A percentile compares a stretch with the other conserved stretches of the same genome.
Conservation (phyloP, 1,140 invertebrate species). For the Apis mellifera region Amel_HAv3.1 CM009939.2:12083501-12084000, state of each 20-base stretch:
- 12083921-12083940: too few species aligned
- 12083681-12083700: neutral
- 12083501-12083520: too few species aligned
- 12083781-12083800: neutral
- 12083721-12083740: neutral
- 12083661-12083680: neutral
- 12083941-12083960: too few species aligned
- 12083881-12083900: neutral
- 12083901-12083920: too few species aligned
- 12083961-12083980: too few species aligned
- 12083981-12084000: too few species aligned
- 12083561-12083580: too few species aligned
- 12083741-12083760: neutral
- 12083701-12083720: neutral
- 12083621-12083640: neutral
- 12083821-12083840: neutral
- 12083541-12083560: too few species aligned
- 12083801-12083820: neutral
- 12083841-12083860: neutral
- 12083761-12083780: neutral
- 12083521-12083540: too few species aligned
- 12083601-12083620: too few species aligned
- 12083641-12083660: neutral
- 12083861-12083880: constrained; percentile 1
- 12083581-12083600: too few species aligned